Evolutionary conservation across 2,113 vertebrate species (phyloP), one percentile per base, ranked within the genome.

Genomic region (Psophia crepitans): DNA sequence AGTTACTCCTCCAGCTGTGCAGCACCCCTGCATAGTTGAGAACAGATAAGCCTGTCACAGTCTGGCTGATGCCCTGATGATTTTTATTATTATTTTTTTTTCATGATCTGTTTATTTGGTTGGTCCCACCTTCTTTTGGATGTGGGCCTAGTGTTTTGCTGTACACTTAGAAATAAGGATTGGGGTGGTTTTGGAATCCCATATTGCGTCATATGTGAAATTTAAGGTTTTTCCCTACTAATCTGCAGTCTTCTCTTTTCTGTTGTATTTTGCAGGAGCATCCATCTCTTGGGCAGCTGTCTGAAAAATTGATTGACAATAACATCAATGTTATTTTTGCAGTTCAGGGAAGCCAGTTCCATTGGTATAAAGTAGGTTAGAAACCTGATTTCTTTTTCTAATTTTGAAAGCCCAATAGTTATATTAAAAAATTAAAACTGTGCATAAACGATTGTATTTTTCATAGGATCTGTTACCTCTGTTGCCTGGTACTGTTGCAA

Each of bases 301-400:
- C 99, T 77, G 99, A 99, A 92, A 99, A 99, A 90, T 76, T 99
- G 96, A 98, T 99, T 93, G 98, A 99, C 96, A 99, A 99, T 98
- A 98, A 98, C 75, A 99, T 99, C 93, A 98, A 99, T 97, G 99
- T 99, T 82, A 98, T 99, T 90, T 99, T 99, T 96, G 99, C 99
- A 32, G 99, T 99, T 95, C 99, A 99, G 97, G 98, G 99, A 97
- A 98, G 98, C 91, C 99, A 99, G 89, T 99, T 99, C 98, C 98
- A 99, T 97, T 99, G 99, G 99, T 99, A 99, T 97, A 99, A 99
- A 99, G 99, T 99, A 99, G 89, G 98, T 97, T 96, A 98, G 95
- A 94, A 84, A 88, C 69, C 10, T 60, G 66, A 92, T 82, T 86
- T 48, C 6, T 77, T 54, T 81, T 83, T 64, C 35, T 14, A 41